Evolutionary conservation across 2,888 invertebrate genomes (phyloP), one percentile per base, ranked within the genome.

Genomic region (Clunio marinus): DNA sequence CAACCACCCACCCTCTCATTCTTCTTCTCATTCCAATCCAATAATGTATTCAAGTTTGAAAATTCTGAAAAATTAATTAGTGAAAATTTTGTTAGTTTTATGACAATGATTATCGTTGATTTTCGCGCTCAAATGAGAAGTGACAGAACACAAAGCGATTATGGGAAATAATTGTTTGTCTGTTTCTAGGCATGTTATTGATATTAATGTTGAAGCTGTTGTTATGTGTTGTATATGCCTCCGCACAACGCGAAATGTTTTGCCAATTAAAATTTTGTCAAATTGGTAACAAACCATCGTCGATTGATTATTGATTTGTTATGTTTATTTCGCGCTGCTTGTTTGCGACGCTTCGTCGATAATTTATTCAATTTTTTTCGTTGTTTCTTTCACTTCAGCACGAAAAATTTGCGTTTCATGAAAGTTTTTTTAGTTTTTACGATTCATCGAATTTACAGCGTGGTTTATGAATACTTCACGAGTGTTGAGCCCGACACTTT

Each of bases 231-330:
- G 10, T 57, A 13, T 24, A 5, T 60, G 60, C 22, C 13, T 17
- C 51, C 51, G 13, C 20, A 32, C 32, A 32, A 32, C 41, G 13
- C 41, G 41, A 22, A 22, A 20, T 60, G 41, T 65, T 65, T 65
- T 65, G 63, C 63, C 63, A 65, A 65, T 65, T 65, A 65, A 65
- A 65, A 27, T 46, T 65, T 65, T 65, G 63, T 65, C 63, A 65
- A 65, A 46, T 46, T 65, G 63, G 28, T 27, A 65, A 65, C 63
- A 46, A 37, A 46, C 41, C 17, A 62, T 62, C n/a, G n/a, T n/a
- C 62, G 62, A 62, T 62, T 62, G 37, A 62, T 62, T 62, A 62
- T 62, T 24, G 62, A 62, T 62, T 62, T 41, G 41, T n/a, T 41
- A n/a, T 62, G 13, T 24, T 62, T 37, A n/a, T 59, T 28, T 46